Conservation (phyloP, 2,888 invertebrate species). For the Aleiodes leptofemur region DNA sequence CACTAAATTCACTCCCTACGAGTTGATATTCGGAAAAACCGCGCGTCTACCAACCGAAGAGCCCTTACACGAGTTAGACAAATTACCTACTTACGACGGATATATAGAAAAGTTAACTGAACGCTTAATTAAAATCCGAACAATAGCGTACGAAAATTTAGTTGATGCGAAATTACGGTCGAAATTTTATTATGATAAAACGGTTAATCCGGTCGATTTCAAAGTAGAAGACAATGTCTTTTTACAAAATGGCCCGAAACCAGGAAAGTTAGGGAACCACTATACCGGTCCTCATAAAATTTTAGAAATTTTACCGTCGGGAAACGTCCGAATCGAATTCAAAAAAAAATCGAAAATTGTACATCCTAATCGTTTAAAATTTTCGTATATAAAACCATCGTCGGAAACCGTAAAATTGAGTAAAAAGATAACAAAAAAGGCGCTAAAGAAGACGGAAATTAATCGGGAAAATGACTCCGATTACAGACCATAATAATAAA, state of each 20-base stretch:
- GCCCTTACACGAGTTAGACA: conserved; percentile 21
- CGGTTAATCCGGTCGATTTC: conserved; percentile 38
- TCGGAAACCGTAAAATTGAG: not conserved
- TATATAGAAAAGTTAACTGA: conserved; percentile 41
- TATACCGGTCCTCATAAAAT: conserved; percentile 39
- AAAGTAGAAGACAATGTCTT: conserved; percentile 41
- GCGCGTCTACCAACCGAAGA: conserved; percentile 34
- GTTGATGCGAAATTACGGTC: conserved; percentile 36
- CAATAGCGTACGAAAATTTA: conserved; percentile 40
- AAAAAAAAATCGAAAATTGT: conserved; percentile 30
- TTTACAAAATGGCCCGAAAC: conserved; percentile 33
- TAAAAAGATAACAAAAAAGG: not conserved
- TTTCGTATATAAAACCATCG: conserved; percentile 23
- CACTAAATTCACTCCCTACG: conserved; percentile 35
- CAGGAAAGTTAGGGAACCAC: conserved; percentile 35
- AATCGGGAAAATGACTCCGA: not conserved
- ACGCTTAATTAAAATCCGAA: conserved; percentile 14
- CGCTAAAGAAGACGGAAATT: too few species aligned
- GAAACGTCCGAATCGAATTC: conserved; percentile 27
- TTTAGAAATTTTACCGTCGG: conserved; percentile 35
- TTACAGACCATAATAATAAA: not conserved
- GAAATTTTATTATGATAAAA: conserved; percentile 47
- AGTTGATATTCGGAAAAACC: conserved; percentile 38
- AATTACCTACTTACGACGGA: conserved; percentile 37
- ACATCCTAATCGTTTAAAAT: conserved; percentile 42